phyloP scores from a whole-genome alignment of 2,113 vertebrate genomes.

The Lampris incognitus region DNA sequence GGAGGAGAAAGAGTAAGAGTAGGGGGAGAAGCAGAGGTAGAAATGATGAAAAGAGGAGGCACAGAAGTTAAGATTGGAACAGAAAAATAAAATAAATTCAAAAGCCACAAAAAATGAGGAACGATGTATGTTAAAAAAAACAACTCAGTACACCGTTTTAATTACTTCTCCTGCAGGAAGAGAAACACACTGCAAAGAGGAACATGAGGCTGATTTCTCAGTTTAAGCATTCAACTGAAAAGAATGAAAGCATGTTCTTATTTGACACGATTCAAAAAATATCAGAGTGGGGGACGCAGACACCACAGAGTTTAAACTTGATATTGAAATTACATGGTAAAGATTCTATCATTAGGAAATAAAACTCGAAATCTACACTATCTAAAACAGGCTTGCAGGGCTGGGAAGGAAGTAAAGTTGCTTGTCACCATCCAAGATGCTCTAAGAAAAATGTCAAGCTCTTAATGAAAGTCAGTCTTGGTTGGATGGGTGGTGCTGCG shows the following conservation, averaged over 20 bases:
- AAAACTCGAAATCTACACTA: too few relatives aligned
- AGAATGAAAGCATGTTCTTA: too few relatives aligned
- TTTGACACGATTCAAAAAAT: too few relatives aligned
- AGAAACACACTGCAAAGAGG: background rate
- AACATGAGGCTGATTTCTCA: background rate
- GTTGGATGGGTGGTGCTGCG: background rate
- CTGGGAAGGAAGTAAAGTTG: too few relatives aligned
- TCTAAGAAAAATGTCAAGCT: too few relatives aligned
- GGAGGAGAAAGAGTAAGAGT: background rate
- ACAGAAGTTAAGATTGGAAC: background rate
- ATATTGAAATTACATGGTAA: background rate
- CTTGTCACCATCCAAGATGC: background rate
- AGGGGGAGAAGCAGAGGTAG: background rate
- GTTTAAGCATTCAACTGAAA: too few relatives aligned
- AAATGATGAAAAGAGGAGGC: background rate
- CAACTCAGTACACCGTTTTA: constrained; percentile 34
- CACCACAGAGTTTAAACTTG: too few relatives aligned
- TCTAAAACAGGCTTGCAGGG: too few relatives aligned
- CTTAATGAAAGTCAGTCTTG: constrained; percentile 2
- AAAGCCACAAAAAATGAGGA: background rate
- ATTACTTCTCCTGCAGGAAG: constrained; percentile 40
- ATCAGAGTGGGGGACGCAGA: too few relatives aligned
- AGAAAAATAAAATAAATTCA: constrained; percentile 7
- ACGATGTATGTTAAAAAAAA: background rate
- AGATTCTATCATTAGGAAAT: background rate